phyloP scores from a whole-genome alignment of 2,888 invertebrate genomes.

The Allacma fusca region DNA sequence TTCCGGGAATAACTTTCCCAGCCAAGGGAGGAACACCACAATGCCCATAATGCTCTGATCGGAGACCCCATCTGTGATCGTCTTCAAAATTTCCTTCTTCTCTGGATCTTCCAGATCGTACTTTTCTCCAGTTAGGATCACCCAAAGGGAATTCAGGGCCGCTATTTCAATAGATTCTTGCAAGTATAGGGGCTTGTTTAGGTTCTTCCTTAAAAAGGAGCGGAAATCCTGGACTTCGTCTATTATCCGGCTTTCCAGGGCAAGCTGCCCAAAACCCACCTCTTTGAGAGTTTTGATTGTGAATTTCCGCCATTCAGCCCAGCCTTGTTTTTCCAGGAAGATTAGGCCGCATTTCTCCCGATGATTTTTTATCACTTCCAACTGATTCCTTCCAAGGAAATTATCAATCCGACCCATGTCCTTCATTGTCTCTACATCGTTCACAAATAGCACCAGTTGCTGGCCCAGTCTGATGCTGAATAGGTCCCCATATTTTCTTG shows the following conservation, averaged over 20 bases:
- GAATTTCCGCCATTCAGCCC: constrained; percentile 53
- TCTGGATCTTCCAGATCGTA: constrained; percentile 55
- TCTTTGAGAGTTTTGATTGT: constrained; percentile 50
- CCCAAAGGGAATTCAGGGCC: constrained; percentile 53
- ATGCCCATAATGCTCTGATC: constrained; percentile 58
- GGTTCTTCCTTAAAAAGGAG: constrained; percentile 44
- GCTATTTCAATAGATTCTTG: constrained; percentile 54
- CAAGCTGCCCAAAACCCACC: constrained; percentile 53
- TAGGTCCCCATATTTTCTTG: constrained; percentile 53
- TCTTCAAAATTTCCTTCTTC: constrained; percentile 44
- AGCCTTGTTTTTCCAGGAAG: constrained; percentile 53
- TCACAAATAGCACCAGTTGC: constrained; percentile 54
- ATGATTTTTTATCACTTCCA: constrained; percentile 47
- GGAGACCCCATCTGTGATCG: constrained; percentile 47
- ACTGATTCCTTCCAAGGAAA: constrained; percentile 51
- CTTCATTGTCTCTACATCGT: constrained; percentile 54
- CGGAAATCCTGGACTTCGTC: constrained; percentile 47
- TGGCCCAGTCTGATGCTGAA: constrained; percentile 50
- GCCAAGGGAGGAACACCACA: constrained; percentile 52
- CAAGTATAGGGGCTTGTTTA: constrained; percentile 49
- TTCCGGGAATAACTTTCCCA: constrained; percentile 51
- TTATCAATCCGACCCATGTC: constrained; percentile 51
- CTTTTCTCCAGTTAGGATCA: constrained; percentile 55
- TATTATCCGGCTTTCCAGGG: constrained; percentile 53
- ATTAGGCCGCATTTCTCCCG: constrained; percentile 50